phyloP scores from a whole-genome alignment of 2,113 vertebrate species.

The Pyxicephalus adspersus region DNA sequence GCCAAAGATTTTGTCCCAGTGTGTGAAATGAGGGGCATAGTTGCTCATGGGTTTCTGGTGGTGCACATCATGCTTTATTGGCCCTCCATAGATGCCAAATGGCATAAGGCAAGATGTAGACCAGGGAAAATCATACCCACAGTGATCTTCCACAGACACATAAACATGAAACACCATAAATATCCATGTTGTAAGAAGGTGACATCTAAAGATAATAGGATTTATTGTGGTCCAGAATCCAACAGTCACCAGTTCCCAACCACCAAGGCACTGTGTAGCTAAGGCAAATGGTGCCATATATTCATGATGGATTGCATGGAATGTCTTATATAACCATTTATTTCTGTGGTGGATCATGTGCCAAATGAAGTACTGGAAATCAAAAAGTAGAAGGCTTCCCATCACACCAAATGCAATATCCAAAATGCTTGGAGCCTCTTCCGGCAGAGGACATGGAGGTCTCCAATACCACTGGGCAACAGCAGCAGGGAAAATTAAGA shows the following conservation, averaged over 20 bases:
- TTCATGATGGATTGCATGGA: slow-evolving; percentile 73
- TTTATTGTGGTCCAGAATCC: slow-evolving; percentile 70
- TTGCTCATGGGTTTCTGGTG: slow-evolving; percentile 66
- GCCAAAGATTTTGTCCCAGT: slow-evolving; percentile 76
- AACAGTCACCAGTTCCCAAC: slow-evolving; percentile 71
- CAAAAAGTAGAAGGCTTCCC: slow-evolving; percentile 72
- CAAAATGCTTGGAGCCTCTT: slow-evolving; percentile 64
- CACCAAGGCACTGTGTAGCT: slow-evolving; percentile 71
- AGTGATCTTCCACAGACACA: slow-evolving; percentile 79
- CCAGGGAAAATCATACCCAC: slow-evolving; percentile 77
- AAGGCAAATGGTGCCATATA: slow-evolving; percentile 70
- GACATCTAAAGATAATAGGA: slow-evolving; percentile 67
- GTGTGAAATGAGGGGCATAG: slow-evolving; percentile 78
- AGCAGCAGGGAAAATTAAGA: slow-evolving; percentile 72
- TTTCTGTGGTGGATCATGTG: slow-evolving; percentile 61
- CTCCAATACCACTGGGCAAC: slow-evolving; percentile 75
- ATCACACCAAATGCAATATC: slow-evolving; percentile 67
- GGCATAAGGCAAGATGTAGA: slow-evolving; percentile 71
- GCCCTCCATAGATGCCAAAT: slow-evolving; percentile 67
- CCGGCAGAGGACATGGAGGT: slow-evolving; percentile 69
- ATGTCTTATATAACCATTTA: slow-evolving; percentile 67
- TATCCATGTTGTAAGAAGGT: slow-evolving; percentile 71
- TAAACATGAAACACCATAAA: slow-evolving; percentile 79
- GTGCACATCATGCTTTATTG: slow-evolving; percentile 73
- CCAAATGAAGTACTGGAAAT: slow-evolving; percentile 78